Conservation (phyloP, 2,113 vertebrate species). For the Amphiprion percula region DNA sequence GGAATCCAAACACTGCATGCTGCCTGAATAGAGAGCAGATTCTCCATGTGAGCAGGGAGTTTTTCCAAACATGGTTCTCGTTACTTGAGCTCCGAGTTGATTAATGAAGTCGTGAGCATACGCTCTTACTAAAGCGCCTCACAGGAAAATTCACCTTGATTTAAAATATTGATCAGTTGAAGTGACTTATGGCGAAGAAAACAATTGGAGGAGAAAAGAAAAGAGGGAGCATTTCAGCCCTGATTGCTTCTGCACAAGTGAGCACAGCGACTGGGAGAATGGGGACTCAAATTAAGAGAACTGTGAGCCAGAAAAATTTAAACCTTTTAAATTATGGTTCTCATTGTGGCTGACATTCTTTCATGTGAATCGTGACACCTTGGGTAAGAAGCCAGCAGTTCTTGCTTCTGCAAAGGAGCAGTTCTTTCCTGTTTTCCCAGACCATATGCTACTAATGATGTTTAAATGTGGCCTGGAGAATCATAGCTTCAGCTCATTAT, state of each 20-base stretch:
- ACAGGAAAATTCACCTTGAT: conserved; percentile 14
- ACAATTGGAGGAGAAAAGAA: background rate
- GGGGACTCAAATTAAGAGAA: conserved; percentile 2
- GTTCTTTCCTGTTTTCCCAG: conserved; percentile 18
- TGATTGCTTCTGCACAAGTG: background rate
- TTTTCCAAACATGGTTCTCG: background rate
- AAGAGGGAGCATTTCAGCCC: background rate
- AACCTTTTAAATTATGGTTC: conserved; percentile 7
- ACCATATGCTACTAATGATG: conserved; percentile 35
- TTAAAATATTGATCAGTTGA: conserved; percentile 36
- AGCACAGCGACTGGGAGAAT: background rate
- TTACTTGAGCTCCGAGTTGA: background rate
- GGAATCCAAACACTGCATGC: too few relatives aligned
- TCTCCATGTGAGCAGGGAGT: background rate
- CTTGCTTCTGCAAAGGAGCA: background rate
- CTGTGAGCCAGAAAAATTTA: background rate
- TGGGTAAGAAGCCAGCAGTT: background rate
- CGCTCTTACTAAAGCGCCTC: conserved; percentile 8
- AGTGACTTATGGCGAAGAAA: background rate
- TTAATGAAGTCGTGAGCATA: background rate
- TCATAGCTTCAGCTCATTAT: conserved; percentile 35
- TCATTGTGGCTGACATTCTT: conserved; percentile 14
- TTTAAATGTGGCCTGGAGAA: conserved; percentile 32
- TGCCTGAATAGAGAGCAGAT: background rate
- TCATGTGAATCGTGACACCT: conserved; percentile 7